Conservation (phyloP, 2,797 vertebrate species). For the Phoebastria nigripes region DNA sequence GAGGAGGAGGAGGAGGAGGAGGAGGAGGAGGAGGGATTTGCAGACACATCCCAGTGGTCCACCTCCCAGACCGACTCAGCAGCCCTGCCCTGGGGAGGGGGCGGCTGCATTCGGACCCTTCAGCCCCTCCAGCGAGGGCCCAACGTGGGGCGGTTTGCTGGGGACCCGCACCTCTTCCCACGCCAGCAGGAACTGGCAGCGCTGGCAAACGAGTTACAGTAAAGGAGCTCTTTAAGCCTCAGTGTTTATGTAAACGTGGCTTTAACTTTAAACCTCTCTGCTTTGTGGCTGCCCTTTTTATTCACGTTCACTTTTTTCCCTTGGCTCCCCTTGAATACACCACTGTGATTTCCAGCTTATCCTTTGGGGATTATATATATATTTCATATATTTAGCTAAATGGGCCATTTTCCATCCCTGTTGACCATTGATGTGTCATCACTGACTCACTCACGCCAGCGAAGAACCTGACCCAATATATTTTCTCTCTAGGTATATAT, state of each 20-base stretch:
- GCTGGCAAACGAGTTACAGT: background rate
- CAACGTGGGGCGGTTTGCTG: rapidly evolving
- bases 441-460: background rate
- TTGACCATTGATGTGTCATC: background rate
- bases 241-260: background rate
- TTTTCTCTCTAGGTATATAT: background rate
- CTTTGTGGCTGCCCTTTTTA: background rate
- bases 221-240: background rate
- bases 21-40: background rate
- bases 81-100: background rate
- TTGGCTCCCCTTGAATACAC: constrained; percentile 8
- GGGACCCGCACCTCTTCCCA: background rate
- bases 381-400: background rate
- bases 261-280: background rate
- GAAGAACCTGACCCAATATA: background rate
- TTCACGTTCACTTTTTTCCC: background rate
- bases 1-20: background rate
- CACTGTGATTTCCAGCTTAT: constrained; percentile 6
- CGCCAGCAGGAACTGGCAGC: rapidly evolving
- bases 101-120: background rate
- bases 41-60: background rate
- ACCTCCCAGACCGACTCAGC: background rate
- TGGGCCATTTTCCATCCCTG: background rate
- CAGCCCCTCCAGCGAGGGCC: background rate
- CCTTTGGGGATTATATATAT: background rate